Base-by-base conservation (phyloP, 2,113 vertebrate species). In the Syngnathoides biaculeatus region DNA sequence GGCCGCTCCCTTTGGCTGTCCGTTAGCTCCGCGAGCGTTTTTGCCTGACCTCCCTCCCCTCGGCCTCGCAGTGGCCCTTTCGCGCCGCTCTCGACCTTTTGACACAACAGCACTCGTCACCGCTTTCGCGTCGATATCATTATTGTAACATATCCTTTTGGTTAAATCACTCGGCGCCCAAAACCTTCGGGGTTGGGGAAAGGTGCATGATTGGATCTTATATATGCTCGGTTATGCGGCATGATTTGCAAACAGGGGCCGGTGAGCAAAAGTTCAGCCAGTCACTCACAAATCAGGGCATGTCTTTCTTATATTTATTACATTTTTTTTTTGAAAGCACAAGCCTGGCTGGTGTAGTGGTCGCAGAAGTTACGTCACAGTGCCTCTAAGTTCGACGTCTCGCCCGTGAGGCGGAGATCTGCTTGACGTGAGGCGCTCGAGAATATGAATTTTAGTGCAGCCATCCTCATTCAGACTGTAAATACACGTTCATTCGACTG, bases 1-100 rank as follows among this genome's bases (percentile, higher is more conserved):
- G 92, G 93, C 93, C 93, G 91, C 86, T 91, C 43, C 39, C 89
- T 86, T 86, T 87, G 89, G 88, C 84, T 93, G 92, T 93, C 93
- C 90, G 94, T 94, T 93, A 91, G 93, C 91, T 62, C 60, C 40
- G 22, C 8, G n/a, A 43, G 39, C 39, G 40, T 24, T 62, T 84
- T 91, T 90, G 92, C 86, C 85, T 90, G 89, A 90, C 82, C 83
- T 80, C n/a, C n/a, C n/a, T n/a, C n/a, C n/a, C n/a, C n/a, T n/a
- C n/a, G 84, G 89, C 79, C 91, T 90, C 91, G 90, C 90, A 87
- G 91, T 90, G 90, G 84, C 84, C 78, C 86, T 90, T 82, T 65
- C n/a, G 75, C 88, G 87, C 85, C 75, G 87, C 86, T 92, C 88
- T 92, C 89, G 92, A 93, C 92, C 89, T 89, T 89, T 91, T 94